Evolutionary conservation across 2,888 invertebrate genomes (phyloP), one percentile per base, ranked within the genome.

Genomic region (Beris chalybata): DNA sequence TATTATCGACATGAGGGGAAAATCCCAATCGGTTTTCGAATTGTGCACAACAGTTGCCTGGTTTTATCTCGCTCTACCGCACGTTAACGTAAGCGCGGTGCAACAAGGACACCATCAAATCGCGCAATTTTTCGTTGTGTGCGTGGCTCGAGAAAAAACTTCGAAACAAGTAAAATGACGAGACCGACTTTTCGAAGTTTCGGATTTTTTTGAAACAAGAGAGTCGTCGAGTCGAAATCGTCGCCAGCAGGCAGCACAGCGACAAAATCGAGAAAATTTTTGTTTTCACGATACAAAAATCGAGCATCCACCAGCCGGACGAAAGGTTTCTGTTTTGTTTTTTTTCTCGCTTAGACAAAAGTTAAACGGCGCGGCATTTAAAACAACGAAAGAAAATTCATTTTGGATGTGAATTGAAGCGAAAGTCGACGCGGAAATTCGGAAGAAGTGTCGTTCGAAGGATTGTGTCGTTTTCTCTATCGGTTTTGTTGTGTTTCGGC

Each of bases 201-300:
- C 32, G 52, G 52, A 52, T 61, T 61, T 22, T 22, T 59, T 61
- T 58, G 45, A 45, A 58, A 58, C 58, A 58, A 58, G 58, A 58
- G 58, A 58, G 45, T 58, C 58, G 58, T 56, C 44, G 56, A 12
- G 45, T 45, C 50, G 50, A 43, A 11, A 52, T 29, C 50, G 13
- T 38, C 61, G 61, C 38, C 50, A 38, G 61, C 22, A 22, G 22
- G 22, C 22, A 22, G 22, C 47, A 38, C 50, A 50, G 30, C 50
- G 52, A 50, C 50, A 61, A 52, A 12, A 15, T 48, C 38, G 7
- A 50, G 32, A 30, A 22, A 32, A 43, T 61, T 61, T 56, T n/a
- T 30, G 11, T 48, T 58, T 59, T 52, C 31, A 3, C 52, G 52
- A 38, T 22, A n/a, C 15, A 31, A 22, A 52, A 38, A 61, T 4